Percentiles rank a stretch among this genome's conserved stretches.
phyloP scores from a whole-genome alignment of 92 coral and sea anemone species.

The Palythoa heliodiscus region DNA sequence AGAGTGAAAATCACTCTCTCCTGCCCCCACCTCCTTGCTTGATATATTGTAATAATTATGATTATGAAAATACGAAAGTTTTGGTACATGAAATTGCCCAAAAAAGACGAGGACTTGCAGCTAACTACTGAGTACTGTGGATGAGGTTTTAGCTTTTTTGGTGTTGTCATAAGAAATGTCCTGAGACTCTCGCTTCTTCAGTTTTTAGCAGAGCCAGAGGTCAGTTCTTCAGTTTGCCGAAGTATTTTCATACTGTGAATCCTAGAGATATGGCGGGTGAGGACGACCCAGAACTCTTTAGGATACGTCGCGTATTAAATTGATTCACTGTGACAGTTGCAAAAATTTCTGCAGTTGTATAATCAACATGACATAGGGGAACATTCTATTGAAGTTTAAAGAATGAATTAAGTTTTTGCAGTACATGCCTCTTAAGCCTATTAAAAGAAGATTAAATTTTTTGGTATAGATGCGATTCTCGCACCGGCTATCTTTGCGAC shows the following conservation, averaged over 20 bases:
- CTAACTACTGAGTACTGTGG: no score
- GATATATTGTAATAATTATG: no score
- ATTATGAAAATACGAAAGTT: no score
- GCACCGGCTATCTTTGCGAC: constrained; percentile 17
- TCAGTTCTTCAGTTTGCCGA: not conserved
- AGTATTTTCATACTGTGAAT: not conserved
- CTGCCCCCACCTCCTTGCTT: no score
- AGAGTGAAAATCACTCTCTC: no score
- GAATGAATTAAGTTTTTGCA: not conserved
- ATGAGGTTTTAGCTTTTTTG: no score
- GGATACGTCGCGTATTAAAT: not conserved
- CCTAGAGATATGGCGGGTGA: not conserved
- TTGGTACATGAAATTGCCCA: no score
- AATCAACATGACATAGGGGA: not conserved
- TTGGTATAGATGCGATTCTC: not conserved
- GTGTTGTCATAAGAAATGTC: no score
- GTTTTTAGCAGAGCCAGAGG: not conserved
- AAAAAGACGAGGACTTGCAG: no score
- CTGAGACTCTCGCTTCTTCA: not conserved
- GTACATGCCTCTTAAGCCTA: not conserved
- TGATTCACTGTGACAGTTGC: not conserved
- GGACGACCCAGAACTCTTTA: constrained; percentile 12
- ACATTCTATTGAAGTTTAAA: not conserved
- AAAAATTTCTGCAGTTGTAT: not conserved
- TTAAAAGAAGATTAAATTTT: not conserved